These are phyloP conservation scores for Heliocidaris erythrogramma DNA, from an alignment of 35 echinoderm and acorn worm genomes.

Conservation along the genomic window DNA sequence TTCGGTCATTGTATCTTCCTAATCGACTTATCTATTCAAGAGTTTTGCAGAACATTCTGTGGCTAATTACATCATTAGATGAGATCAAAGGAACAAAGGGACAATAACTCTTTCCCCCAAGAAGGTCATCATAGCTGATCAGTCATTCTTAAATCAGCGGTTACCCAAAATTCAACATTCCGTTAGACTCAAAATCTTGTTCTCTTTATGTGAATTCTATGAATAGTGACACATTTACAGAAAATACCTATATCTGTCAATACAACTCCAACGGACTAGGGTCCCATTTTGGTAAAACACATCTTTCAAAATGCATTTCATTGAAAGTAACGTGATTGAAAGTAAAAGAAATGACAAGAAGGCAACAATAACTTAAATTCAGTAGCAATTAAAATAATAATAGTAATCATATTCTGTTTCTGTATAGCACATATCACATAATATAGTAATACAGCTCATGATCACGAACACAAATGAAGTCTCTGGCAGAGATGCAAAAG, in stretches of 20 bases:
- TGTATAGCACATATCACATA: not conserved
- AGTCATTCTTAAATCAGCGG: not conserved
- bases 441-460: not conserved
- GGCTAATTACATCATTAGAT: not conserved
- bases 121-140: not conserved
- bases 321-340: not conserved
- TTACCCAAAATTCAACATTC: not conserved
- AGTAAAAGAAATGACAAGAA: not conserved
- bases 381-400: not conserved
- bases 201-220: not conserved
- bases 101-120: not conserved
- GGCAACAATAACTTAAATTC: not conserved
- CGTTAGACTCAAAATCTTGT: not conserved
- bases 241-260: not conserved
- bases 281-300: not conserved
- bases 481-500: not conserved
- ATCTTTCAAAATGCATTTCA: not conserved
- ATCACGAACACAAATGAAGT: not conserved
- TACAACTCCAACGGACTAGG: not conserved
- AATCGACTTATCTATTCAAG: not conserved
- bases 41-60: not conserved
- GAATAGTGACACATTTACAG: not conserved
- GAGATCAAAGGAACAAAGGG: not conserved
- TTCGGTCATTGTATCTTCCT: not conserved
- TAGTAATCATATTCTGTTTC: not conserved